Percentiles rank a stretch among this genome's conserved stretches.
Conservation (phyloP, 2,797 vertebrate genomes). For the Crotalus adamanteus region DNA sequence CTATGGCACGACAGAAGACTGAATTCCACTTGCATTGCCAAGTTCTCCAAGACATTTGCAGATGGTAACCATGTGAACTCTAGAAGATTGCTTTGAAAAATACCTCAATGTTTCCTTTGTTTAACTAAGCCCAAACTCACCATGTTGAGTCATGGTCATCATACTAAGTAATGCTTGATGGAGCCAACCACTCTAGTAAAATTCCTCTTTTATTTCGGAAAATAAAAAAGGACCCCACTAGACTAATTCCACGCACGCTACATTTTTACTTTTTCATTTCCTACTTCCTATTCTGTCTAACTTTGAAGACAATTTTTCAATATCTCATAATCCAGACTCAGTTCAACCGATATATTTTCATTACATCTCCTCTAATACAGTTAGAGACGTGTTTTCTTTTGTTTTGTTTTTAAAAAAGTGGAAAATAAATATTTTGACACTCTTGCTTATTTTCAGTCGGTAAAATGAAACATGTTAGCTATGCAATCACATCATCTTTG, state of each 20-base stretch:
- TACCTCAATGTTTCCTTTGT: constrained; percentile 12
- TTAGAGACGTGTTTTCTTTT: not conserved
- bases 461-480: not conserved
- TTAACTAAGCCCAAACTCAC: not conserved
- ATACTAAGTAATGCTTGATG: not conserved
- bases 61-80: not conserved
- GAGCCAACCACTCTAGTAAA: not conserved
- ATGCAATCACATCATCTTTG: not conserved
- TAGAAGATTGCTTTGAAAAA: not conserved
- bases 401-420: not conserved
- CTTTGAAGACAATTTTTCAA: not conserved
- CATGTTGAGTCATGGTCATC: not conserved
- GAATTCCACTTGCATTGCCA: not conserved
- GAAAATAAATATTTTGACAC: not conserved
- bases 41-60: not conserved
- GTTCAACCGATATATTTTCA: not conserved
- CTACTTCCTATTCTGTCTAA: not conserved
- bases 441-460: not conserved
- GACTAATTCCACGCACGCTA: not conserved
- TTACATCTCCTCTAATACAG: not conserved
- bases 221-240: not conserved
- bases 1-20: not conserved
- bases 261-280: not conserved
- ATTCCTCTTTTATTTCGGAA: not conserved
- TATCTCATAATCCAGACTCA: not conserved